Percentiles rank a stretch among this genome's conserved stretches.
Evolutionary conservation across 1,140 invertebrate genomes (phyloP).

Genomic region (Ostrea denselamellosa): DNA sequence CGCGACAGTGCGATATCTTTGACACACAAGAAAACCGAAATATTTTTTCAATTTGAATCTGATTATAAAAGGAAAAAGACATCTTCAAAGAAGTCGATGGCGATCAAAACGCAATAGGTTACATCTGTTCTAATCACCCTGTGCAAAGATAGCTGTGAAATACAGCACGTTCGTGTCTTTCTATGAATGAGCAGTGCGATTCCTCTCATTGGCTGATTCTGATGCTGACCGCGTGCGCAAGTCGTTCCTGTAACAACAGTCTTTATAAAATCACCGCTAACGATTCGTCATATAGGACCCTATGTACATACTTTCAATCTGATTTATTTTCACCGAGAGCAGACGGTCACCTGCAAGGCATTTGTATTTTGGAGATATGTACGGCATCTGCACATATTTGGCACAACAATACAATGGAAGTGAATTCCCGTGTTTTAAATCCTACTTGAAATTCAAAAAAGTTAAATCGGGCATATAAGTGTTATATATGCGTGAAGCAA

Average conservation of each 20-base stretch:
- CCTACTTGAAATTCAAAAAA: not conserved
- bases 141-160: constrained; percentile 28
- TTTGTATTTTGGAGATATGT: not conserved
- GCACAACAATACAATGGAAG: not conserved
- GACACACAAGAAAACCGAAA: not conserved
- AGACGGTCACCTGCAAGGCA: not conserved
- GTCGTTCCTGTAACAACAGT: not conserved
- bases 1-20: not conserved
- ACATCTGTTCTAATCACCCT: constrained; percentile 19
- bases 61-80: not conserved
- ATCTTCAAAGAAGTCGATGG: constrained; percentile 18
- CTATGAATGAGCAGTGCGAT: constrained; percentile 9
- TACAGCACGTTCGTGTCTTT: not conserved
- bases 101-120: constrained; percentile 13
- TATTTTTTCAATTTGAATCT: not conserved
- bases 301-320: not conserved
- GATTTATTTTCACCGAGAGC: not conserved
- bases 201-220: constrained; percentile 14
- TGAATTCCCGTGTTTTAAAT: not conserved
- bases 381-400: constrained; percentile 2
- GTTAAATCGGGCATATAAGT: not conserved
- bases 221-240: constrained; percentile 22
- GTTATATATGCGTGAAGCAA: not conserved
- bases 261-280: not conserved
- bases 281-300: not conserved